phyloP scores from a whole-genome alignment of 2,113 vertebrate genomes.

The Falcunculus frontatus region DNA sequence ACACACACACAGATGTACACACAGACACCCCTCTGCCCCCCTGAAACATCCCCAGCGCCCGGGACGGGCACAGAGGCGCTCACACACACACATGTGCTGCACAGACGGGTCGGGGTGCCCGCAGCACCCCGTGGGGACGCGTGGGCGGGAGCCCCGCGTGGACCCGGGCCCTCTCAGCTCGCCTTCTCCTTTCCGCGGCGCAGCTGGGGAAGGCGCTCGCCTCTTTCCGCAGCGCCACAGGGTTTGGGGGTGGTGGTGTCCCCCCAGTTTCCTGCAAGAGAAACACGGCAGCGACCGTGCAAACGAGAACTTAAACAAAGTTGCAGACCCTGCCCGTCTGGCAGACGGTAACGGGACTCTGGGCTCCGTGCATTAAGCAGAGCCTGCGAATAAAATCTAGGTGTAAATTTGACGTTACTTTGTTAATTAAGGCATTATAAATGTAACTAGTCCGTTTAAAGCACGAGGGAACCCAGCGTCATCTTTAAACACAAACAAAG shows the following conservation, averaged over 20 bases:
- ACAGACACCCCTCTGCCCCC: not conserved
- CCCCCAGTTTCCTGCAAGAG: not conserved
- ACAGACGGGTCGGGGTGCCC: not conserved
- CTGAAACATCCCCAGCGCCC: not conserved
- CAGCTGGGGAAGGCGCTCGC: not conserved
- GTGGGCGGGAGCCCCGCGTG: not conserved
- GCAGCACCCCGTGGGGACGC: not conserved
- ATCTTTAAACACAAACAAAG: constrained; percentile 82
- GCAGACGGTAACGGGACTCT: not conserved
- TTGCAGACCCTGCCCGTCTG: not conserved
- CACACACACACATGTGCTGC: not conserved
- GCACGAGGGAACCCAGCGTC: constrained; percentile 74
- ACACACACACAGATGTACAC: constrained; percentile 28
- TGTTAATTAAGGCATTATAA: constrained; percentile 76
- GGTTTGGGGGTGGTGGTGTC: not conserved
- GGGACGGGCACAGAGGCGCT: not conserved
- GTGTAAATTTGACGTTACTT: constrained; percentile 57
- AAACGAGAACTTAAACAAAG: not conserved
- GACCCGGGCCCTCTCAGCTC: not conserved
- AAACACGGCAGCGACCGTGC: not conserved
- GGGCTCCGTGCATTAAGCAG: not conserved
- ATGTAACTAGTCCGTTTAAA: constrained; percentile 70
- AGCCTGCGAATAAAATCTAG: constrained; percentile 25
- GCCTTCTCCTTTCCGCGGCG: not conserved
- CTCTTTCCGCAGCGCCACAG: not conserved